Conservation (phyloP, 1,140 invertebrate species). For the Piezodorus guildinii region DNA sequence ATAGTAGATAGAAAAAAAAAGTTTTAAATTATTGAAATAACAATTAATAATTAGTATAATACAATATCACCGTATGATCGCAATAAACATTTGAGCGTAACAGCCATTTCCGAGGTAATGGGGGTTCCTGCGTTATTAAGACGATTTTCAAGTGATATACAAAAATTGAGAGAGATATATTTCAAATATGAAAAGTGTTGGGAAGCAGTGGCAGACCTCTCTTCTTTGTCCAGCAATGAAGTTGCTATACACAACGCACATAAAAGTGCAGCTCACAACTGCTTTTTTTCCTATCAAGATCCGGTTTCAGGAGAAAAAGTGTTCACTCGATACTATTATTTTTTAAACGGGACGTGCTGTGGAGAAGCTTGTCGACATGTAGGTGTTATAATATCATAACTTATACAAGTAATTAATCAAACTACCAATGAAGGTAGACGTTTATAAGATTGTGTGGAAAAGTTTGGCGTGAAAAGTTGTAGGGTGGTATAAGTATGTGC, state of each 20-base stretch:
- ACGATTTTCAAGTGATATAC: neutral
- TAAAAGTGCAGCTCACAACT: neutral
- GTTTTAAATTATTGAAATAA: no score
- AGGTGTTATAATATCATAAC: neutral
- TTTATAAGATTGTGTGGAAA: no score
- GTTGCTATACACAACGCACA: neutral
- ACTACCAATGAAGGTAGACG: no score
- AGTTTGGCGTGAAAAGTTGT: no score
- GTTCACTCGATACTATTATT: neutral
- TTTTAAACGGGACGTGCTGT: neutral
- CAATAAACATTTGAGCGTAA: no score
- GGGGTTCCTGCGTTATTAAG: neutral
- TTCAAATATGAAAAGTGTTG: neutral
- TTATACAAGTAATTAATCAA: no score
- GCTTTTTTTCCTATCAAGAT: neutral
- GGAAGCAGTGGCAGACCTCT: neutral
- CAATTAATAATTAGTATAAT: no score
- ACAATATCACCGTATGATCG: no score
- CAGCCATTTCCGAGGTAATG: no score
- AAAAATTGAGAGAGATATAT: neutral
- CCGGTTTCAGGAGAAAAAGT: neutral
- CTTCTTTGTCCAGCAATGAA: neutral
- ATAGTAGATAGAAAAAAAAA: no score
- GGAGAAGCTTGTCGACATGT: slow-evolving; percentile 7
- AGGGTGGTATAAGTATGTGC: no score